Conservation (phyloP, 2,888 invertebrate genomes). For the Anticlea derivata region DNA sequence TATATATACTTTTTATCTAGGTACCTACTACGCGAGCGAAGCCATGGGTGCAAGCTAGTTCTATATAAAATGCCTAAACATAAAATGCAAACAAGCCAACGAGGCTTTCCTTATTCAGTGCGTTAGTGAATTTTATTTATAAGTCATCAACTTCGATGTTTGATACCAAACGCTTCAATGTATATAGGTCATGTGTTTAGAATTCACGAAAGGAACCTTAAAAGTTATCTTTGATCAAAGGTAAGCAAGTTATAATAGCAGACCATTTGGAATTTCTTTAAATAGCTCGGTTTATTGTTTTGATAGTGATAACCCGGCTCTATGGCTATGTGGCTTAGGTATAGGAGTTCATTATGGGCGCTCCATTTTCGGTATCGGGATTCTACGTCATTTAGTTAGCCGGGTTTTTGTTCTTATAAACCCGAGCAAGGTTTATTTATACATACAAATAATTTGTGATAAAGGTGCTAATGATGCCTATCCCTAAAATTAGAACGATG, state of each 20-base stretch:
- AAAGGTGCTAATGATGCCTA: slow-evolving; percentile 4
- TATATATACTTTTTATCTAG: too few relatives aligned
- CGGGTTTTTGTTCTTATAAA: too few relatives aligned
- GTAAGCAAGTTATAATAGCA: slow-evolving; percentile 11
- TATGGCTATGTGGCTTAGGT: slow-evolving; percentile 4
- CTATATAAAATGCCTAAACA: too few relatives aligned
- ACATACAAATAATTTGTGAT: neutral
- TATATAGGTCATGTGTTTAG: too few relatives aligned
- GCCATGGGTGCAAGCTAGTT: too few relatives aligned
- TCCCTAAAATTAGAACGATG: slow-evolving; percentile 5
- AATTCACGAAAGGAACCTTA: slow-evolving; percentile 8
- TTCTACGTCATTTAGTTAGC: too few relatives aligned
- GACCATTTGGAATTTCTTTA: slow-evolving; percentile 20
- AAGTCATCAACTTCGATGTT: neutral
- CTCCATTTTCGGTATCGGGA: too few relatives aligned
- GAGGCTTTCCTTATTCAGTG: neutral
- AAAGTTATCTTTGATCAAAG: slow-evolving; percentile 18
- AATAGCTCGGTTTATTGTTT: slow-evolving; percentile 26
- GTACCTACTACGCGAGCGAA: too few relatives aligned
- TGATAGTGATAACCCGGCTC: slow-evolving; percentile 13
- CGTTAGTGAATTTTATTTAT: neutral
- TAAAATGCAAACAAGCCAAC: neutral
- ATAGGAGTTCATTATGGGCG: neutral
- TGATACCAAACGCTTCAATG: neutral
- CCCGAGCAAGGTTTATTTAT: too few relatives aligned